Percentiles rank a stretch among this genome's conserved stretches.
phyloP scores from a whole-genome alignment of 2,113 vertebrate species.

The Microcebus murinus region DNA sequence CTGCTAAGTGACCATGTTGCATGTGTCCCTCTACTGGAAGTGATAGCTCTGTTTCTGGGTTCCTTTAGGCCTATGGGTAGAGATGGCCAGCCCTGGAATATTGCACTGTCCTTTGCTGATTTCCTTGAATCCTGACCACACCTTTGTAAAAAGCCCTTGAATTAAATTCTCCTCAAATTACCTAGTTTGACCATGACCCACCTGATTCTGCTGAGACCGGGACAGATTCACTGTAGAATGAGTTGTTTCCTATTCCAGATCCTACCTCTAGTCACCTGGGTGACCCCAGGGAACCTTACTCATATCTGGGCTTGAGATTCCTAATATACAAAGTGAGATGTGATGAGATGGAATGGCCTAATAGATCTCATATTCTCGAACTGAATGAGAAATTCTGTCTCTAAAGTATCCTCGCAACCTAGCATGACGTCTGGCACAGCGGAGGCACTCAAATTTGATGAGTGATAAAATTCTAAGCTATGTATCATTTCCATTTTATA shows the following conservation, averaged over 20 bases:
- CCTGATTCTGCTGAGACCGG: neutral
- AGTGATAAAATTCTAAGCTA: slow-evolving; percentile 48
- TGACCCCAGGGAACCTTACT: neutral
- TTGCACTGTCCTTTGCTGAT: neutral
- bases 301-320: neutral
- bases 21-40: neutral
- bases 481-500: slow-evolving; percentile 47
- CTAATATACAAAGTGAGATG: slow-evolving; percentile 8
- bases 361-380: slow-evolving; percentile 18
- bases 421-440: neutral
- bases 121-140: neutral
- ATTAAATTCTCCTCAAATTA: slow-evolving; percentile 15
- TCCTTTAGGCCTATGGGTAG: neutral
- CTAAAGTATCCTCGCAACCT: neutral
- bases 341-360: neutral
- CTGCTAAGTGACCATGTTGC: neutral
- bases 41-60: neutral
- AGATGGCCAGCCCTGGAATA: neutral
- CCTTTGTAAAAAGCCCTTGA: neutral
- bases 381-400: slow-evolving; percentile 12
- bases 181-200: neutral
- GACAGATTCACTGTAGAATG: neutral
- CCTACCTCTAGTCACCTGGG: neutral
- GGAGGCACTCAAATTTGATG: neutral
- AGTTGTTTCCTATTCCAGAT: neutral